A percentile compares a stretch with the other conserved stretches of the same genome.
Conservation (phyloP, 2,797 vertebrate genomes). For the Salarias fasciatus region DNA sequence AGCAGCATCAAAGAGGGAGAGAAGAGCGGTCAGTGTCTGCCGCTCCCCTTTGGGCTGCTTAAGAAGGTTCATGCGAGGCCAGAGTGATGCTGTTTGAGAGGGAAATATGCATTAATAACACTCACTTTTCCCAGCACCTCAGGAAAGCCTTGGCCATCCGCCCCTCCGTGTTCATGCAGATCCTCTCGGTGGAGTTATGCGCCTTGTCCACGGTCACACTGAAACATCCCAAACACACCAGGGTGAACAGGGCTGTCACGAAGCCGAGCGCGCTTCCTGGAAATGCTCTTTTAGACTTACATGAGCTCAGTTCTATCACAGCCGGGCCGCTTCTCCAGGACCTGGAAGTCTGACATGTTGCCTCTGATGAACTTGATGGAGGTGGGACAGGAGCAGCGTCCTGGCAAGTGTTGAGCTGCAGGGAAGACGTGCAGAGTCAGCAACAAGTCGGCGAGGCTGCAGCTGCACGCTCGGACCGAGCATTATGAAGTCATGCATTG, state of each 20-base stretch:
- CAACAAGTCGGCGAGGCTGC: neutral
- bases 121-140: constrained; percentile 79
- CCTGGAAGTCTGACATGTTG: constrained; percentile 70
- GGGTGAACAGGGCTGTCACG: rapidly evolving
- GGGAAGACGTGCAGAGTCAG: constrained; percentile 11
- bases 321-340: constrained; percentile 51
- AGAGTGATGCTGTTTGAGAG: too few relatives aligned
- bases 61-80: too few relatives aligned
- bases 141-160: constrained; percentile 56
- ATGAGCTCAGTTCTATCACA: constrained; percentile 74
- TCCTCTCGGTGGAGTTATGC: constrained; percentile 6
- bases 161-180: constrained; percentile 62
- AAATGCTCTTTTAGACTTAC: constrained; percentile 64
- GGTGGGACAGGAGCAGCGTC: constrained; percentile 55
- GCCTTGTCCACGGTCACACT: constrained; percentile 64
- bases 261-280: too few relatives aligned
- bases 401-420: constrained; percentile 48
- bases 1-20: neutral
- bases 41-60: too few relatives aligned
- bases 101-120: neutral
- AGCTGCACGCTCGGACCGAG: neutral
- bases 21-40: neutral
- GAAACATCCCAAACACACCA: constrained; percentile 23
- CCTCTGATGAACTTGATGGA: constrained; percentile 15
- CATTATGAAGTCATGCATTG: neutral